Evolutionary conservation across 2,888 invertebrate genomes (phyloP), one percentile per base, ranked within the genome.

Genomic region (Agriopis leucophaearia): DNA sequence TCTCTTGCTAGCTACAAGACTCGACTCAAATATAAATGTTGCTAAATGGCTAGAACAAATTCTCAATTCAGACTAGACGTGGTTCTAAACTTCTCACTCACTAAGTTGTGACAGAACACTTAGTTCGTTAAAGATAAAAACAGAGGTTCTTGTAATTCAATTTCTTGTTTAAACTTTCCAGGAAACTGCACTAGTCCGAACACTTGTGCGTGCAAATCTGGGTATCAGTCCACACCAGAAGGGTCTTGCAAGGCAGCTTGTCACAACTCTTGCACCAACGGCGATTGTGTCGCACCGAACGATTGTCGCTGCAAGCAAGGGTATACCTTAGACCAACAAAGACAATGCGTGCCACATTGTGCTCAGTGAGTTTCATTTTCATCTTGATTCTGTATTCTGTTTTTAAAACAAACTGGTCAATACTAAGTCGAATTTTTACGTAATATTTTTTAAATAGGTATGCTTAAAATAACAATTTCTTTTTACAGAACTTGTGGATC

Each of bases 151-250:
- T 27, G 1, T 27, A 27, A 2, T 27, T 27, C 27, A 27, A 9
- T 27, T 6, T 35, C 13, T 0, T 64, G 35, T 27, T 36, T 18
- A 16, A 27, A 3, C 9, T 94, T 94, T 75, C 72, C 84, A 73
- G 91, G 94, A 1, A 94, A 94, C 50, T 96, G 96, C 75, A 92
- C 95, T 13, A 83, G 87, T 0, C 90, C 91, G 0, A 95, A 96
- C 76, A 87, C 86, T 1, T 96, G 96, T 77, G 82, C 91, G n/a
- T 96, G 96, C 79, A 92, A 89, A 66, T 71, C 89, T 72, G 95
- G 95, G 10, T 95, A 90, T 77, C 83, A 86, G 52, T 66, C 88
- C 0, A 88, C 91, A 8, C 76, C 85, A 0, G 86, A 90, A 6
- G 94, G 92, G 0, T 86, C 89, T 18, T 94, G 94, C 71, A 68